Conservation (phyloP, 2,888 invertebrate species). For the Phaonia tiefii region DNA sequence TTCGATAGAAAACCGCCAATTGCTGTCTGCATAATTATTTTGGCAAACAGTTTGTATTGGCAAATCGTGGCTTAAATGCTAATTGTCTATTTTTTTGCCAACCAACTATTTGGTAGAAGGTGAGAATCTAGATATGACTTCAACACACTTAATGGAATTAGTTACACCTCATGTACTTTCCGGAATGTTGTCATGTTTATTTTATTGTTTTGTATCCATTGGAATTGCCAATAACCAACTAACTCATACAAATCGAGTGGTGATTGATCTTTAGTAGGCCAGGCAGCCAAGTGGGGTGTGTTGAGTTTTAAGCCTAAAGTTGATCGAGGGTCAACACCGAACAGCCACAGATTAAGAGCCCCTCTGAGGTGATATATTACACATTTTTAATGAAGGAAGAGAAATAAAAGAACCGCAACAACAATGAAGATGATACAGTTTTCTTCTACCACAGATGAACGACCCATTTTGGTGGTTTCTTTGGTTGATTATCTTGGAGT, state of each 20-base stretch:
- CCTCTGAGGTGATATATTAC: conserved; percentile 13
- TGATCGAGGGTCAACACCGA: not conserved
- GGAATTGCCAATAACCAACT: not conserved
- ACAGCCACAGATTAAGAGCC: not conserved
- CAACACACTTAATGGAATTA: conserved; percentile 6
- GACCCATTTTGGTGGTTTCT: not conserved
- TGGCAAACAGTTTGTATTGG: conserved; percentile 27
- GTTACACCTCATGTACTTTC: not conserved
- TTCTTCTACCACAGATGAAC: not conserved
- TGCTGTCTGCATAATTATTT: conserved; percentile 29
- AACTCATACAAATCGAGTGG: not conserved
- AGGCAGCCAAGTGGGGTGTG: not conserved
- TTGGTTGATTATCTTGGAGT: no score
- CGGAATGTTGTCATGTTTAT: no score
- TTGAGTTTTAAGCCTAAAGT: not conserved
- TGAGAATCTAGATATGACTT: no score
- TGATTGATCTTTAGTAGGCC: conserved; percentile 14
- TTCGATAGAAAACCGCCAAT: not conserved
- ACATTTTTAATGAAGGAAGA: conserved; percentile 1
- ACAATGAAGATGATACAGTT: not conserved
- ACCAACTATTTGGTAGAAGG: no score
- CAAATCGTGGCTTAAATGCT: conserved; percentile 40
- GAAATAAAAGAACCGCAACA: not conserved
- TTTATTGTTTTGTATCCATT: no score
- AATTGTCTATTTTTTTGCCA: not conserved